phyloP scores from a whole-genome alignment of 2,797 vertebrate genomes.

The Okamejei kenojei region DNA sequence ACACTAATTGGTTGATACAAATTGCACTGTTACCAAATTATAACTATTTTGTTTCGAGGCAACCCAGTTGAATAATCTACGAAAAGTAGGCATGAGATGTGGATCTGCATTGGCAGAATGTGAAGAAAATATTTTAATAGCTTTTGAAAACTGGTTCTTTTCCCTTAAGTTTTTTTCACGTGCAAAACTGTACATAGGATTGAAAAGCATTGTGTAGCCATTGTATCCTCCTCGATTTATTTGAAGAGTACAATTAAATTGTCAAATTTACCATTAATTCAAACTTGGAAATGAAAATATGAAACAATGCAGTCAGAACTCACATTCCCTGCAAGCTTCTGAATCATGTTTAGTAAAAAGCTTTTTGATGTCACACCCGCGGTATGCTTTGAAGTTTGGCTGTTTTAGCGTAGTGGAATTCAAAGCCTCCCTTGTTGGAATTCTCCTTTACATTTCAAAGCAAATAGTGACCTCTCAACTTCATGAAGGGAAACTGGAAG shows the following conservation, averaged over 20 bases:
- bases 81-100: neutral
- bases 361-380: neutral
- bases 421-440: neutral
- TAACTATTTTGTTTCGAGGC: neutral
- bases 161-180: neutral
- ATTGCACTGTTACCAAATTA: neutral
- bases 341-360: constrained; percentile 6
- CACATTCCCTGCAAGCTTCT: neutral
- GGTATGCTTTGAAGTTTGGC: constrained; percentile 1
- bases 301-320: neutral
- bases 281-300: neutral
- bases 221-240: neutral
- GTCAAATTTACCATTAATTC: neutral
- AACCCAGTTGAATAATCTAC: neutral
- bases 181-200: neutral
- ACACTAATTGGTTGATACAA: neutral
- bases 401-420: neutral
- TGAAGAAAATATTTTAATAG: neutral
- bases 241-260: neutral
- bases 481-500: neutral
- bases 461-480: neutral
- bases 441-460: neutral
- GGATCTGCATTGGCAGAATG: neutral
- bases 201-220: neutral
- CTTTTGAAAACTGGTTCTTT: neutral